These are phyloP conservation scores for Muscicapa adusta DNA, from an alignment of 2,113 vertebrate genomes.

Conservation along the genomic window DNA sequence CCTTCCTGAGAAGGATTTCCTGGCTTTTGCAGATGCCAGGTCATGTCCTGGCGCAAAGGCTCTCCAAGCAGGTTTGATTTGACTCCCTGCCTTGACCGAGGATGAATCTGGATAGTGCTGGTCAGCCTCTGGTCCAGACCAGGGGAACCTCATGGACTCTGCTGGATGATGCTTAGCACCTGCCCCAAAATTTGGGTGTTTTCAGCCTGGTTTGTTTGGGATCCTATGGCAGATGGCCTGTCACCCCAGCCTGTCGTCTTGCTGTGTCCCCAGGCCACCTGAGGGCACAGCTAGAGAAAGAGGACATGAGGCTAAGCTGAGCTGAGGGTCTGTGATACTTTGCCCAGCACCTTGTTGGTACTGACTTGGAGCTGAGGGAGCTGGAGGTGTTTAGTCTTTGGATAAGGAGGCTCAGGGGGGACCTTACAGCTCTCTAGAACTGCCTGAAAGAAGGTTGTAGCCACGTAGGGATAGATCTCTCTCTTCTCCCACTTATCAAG, in stretches of 20 bases:
- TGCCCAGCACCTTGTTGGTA: not conserved
- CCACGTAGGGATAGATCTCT: not conserved
- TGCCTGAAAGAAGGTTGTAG: not conserved
- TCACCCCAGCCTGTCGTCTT: not conserved
- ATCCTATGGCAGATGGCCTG: not conserved
- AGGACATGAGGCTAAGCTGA: not conserved
- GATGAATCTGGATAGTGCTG: not conserved
- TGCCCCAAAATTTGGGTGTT: fast-evolving
- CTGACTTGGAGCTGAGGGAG: not conserved
- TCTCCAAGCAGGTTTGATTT: not conserved
- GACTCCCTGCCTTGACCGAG: not conserved
- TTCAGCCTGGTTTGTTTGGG: not conserved
- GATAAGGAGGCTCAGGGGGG: not conserved
- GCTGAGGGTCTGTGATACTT: not conserved
- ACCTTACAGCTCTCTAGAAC: not conserved
- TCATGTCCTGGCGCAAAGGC: fast-evolving
- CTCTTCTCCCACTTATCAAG: not conserved
- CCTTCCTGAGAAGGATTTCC: not conserved
- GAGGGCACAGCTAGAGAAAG: not conserved
- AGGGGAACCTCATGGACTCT: not conserved
- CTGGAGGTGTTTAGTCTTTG: not conserved
- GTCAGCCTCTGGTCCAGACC: too few species aligned
- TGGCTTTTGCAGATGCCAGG: not conserved
- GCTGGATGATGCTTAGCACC: not conserved
- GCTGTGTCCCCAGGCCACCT: not conserved